A percentile compares a stretch with the other conserved stretches of the same genome.
Evolutionary conservation across 2,888 invertebrate species (phyloP).

Genomic region (Chymomyza amoena): DNA sequence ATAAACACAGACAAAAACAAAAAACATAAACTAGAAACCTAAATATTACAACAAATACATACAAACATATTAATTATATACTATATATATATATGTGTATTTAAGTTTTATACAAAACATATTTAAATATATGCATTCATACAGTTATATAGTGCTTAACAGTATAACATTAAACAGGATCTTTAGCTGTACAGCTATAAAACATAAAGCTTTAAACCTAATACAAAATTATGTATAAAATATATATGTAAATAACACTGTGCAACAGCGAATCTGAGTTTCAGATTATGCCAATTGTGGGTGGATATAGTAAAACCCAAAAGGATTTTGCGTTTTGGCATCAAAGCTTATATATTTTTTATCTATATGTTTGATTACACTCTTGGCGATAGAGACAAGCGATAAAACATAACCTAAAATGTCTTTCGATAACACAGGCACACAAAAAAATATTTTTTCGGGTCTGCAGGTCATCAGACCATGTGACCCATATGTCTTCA

Average conservation of each 20-base stretch:
- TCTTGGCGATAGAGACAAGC: no score
- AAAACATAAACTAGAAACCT: slow-evolving; percentile 61
- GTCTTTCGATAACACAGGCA: no score
- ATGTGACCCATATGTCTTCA: no score
- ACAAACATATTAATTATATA: neutral
- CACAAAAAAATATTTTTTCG: no score
- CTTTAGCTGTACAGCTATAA: slow-evolving; percentile 60
- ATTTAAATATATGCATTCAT: slow-evolving; percentile 22
- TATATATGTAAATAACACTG: slow-evolving; percentile 31
- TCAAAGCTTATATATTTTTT: no score
- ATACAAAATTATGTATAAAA: slow-evolving; percentile 53
- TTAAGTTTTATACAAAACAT: slow-evolving; percentile 26
- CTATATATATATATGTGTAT: neutral
- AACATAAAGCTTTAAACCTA: slow-evolving; percentile 69
- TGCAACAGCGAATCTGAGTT: no score
- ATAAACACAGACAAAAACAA: slow-evolving; percentile 54
- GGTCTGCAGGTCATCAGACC: no score
- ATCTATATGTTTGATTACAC: no score
- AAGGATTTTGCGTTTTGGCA: no score
- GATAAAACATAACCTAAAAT: no score
- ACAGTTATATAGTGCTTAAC: slow-evolving; percentile 8
- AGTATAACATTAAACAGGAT: slow-evolving; percentile 66
- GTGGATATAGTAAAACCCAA: no score
- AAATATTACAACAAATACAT: slow-evolving; percentile 29
- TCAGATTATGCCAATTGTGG: no score